Evolutionary conservation across 2,113 vertebrate species (phyloP), one percentile per base, ranked within the genome.

Genomic region (Cyrtonyx montezumae): DNA sequence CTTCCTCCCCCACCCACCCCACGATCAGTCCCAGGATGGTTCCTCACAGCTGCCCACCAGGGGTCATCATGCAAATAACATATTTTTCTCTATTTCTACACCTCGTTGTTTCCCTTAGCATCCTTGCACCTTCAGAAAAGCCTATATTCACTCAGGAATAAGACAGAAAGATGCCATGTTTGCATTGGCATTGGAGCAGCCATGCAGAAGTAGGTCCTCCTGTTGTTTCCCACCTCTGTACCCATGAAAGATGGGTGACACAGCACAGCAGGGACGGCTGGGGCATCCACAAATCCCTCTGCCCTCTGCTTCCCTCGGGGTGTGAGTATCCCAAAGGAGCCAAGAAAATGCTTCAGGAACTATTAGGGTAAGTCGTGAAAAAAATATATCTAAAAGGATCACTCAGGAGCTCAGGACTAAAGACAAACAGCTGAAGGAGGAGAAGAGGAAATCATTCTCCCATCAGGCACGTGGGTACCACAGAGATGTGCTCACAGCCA

Each of bases 1-100:
- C 10, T 9, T 1, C 8, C 25, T 42, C 85, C 21, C 34, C 70
- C 70, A 5, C 17, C 3, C 25, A 18, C 37, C 13, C 30, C 5
- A 16, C 1, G 18, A 15, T 74, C 5, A 0, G 37, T 30, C 51
- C 49, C 5, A 0, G 21, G 46, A 48, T 3, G 0, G 37, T 19
- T 62, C 26, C 34, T 15, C 26, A 11, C 4, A 37, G n/a, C 6
- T 66, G 45, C 1, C 46, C n/a, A 42, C 49, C 37, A 1, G 0
- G 8, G 23, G 9, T 15, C 87, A 63, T 13, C 45, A 22, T 43
- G 32, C 65, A 28, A 34, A 7, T 17, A 13, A 56, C 3, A 0
- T 6, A 11, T 53, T 53, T 53, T 75, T 23, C 20, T 23, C 25
- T 28, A 9, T 43, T 62, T 56, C 30, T 56, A 67, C 42, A 18